Conservation (phyloP, 2,797 vertebrate genomes). For the Poeciliopsis infans region DNA sequence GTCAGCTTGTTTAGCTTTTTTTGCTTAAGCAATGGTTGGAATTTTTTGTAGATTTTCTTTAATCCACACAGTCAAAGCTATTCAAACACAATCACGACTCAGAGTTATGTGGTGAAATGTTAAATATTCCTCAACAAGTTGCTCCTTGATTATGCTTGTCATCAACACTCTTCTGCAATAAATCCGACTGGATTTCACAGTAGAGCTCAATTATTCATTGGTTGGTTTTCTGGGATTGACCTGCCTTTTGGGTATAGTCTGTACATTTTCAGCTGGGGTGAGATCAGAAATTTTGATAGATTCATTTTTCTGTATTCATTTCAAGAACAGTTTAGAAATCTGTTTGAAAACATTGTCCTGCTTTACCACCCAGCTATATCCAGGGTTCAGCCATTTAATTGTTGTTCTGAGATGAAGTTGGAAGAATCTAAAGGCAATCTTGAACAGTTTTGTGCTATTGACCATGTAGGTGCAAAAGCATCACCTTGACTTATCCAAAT, state of each 20-base stretch:
- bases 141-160: not conserved
- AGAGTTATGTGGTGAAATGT: not conserved
- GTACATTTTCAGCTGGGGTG: not conserved
- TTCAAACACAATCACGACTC: not conserved
- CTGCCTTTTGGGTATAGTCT: not conserved
- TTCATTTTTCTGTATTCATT: not conserved
- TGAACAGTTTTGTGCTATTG: not conserved
- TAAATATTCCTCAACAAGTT: not conserved
- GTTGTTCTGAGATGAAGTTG: not conserved
- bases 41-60: not conserved
- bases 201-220: not conserved
- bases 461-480: not conserved
- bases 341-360: not conserved
- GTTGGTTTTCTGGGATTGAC: not conserved
- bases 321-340: not conserved
- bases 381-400: not conserved
- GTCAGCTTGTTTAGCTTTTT: not conserved
- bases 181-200: not conserved
- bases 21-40: not conserved
- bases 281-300: not conserved
- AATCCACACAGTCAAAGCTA: not conserved
- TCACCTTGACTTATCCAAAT: not conserved
- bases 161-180: not conserved
- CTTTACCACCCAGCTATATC: not conserved
- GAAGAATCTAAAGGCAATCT: not conserved